These are phyloP conservation scores for Megaceryle torquata DNA, from an alignment of 2,113 vertebrate species.

Conservation along the genomic window DNA sequence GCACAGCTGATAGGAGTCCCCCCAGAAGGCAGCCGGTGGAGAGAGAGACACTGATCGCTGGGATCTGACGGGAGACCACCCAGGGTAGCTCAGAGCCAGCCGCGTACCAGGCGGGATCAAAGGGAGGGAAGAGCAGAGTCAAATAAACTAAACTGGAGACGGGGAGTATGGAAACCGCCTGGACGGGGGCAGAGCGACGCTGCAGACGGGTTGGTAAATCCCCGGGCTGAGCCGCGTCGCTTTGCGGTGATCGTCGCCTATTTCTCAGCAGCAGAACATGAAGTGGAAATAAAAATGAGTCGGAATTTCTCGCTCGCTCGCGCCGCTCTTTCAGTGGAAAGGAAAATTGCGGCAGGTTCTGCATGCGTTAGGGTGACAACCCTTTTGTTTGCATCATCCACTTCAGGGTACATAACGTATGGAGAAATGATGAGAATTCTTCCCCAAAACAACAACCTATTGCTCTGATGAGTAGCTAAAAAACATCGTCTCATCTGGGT, in stretches of 20 bases:
- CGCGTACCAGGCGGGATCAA: slow-evolving; percentile 79
- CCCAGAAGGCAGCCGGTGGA: slow-evolving; percentile 82
- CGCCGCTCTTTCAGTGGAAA: neutral
- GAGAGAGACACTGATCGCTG: slow-evolving; percentile 79
- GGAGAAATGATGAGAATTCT: neutral
- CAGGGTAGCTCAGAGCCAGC: slow-evolving; percentile 77
- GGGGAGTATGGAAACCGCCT: neutral
- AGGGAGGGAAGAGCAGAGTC: slow-evolving; percentile 75
- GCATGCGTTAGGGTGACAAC: neutral
- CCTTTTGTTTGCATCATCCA: neutral
- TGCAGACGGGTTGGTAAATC: neutral
- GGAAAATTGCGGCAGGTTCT: neutral
- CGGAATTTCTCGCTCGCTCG: no score
- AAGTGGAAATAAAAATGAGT: neutral
- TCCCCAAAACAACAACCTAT: neutral
- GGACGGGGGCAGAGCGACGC: neutral
- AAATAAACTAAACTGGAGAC: slow-evolving; percentile 72
- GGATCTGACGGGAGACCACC: slow-evolving; percentile 92
- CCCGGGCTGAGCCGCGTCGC: neutral
- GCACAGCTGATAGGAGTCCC: slow-evolving; percentile 83
- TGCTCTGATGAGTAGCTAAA: neutral
- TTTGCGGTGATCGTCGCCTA: neutral
- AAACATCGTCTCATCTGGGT: neutral
- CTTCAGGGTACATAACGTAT: neutral
- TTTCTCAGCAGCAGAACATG: neutral